These are phyloP conservation scores for Brachionus plicatilis DNA, from an alignment of 1,140 invertebrate genomes.

Conservation along the genomic window DNA sequence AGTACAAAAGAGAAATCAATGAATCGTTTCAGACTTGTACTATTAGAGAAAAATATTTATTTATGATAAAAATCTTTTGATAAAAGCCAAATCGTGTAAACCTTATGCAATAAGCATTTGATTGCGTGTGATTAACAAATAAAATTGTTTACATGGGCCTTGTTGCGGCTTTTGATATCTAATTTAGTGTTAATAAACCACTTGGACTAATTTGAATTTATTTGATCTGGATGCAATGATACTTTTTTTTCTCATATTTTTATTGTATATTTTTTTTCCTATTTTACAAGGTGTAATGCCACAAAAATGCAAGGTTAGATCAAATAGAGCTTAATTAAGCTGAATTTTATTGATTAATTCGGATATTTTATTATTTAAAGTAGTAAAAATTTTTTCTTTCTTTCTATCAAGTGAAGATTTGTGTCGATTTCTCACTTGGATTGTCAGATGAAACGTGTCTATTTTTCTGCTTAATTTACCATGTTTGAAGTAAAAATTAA, in stretches of 20 bases:
- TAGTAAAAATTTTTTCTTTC: background rate
- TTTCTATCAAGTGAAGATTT: background rate
- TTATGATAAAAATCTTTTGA: background rate
- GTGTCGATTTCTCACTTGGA: conserved; percentile 21
- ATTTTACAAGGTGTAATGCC: background rate
- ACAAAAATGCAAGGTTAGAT: background rate
- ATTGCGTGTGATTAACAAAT: conserved; percentile 12
- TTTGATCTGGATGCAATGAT: background rate
- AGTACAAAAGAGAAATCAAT: background rate
- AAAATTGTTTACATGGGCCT: background rate
- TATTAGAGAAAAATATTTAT: conserved; percentile 8
- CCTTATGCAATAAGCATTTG: conserved; percentile 28
- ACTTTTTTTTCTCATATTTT: background rate
- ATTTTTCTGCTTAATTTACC: background rate
- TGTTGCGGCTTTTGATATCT: background rate
- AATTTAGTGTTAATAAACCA: conserved; percentile 37
- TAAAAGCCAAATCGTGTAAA: background rate
- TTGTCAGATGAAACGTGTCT: background rate
- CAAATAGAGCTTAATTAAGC: background rate
- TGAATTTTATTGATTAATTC: background rate
- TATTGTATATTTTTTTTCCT: background rate
- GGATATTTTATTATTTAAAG: background rate
- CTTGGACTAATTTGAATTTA: conserved; percentile 7
- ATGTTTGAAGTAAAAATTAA: background rate
- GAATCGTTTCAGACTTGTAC: conserved; percentile 2